Conservation (phyloP, 2,888 invertebrate genomes). For the Ennomos fuscantarius region DNA sequence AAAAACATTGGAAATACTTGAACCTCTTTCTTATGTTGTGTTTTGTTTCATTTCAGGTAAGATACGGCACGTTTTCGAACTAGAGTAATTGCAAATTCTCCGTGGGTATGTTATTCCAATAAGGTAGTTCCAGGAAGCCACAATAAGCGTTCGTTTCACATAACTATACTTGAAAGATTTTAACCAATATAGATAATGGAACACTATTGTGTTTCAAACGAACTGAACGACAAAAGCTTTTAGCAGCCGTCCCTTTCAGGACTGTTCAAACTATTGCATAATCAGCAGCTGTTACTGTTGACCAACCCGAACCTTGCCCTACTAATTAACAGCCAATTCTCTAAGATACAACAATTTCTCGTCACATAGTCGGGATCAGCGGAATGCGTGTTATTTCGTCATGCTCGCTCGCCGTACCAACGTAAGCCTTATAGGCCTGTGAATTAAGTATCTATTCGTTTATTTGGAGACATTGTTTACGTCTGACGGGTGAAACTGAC, state of each 20-base stretch:
- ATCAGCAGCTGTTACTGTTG: conserved; percentile 38
- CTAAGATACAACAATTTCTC: conserved; percentile 53
- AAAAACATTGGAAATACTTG: conserved; percentile 18
- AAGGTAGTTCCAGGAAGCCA: conserved; percentile 7
- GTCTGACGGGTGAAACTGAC: conserved; percentile 59
- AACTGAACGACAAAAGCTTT: conserved; percentile 32
- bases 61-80: conserved; percentile 31
- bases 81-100: conserved; percentile 20
- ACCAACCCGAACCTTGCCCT: conserved; percentile 52
- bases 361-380: conserved; percentile 48
- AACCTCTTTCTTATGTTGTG: conserved; percentile 22
- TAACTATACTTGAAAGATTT: conserved; percentile 4
- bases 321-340: conserved; percentile 64
- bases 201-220: conserved; percentile 38
- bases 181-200: conserved; percentile 30
- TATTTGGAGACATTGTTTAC: conserved; percentile 59
- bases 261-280: conserved; percentile 31
- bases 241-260: conserved; percentile 28
- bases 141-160: background rate
- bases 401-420: conserved; percentile 35
- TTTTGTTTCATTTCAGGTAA: conserved; percentile 51
- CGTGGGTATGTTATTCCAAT: conserved; percentile 15
- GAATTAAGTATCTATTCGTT: conserved; percentile 44
- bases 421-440: conserved; percentile 38
- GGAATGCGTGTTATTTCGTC: conserved; percentile 61